Evolutionary conservation across 1,140 invertebrate genomes (phyloP).

Genomic region (Sesamia nonagrioides): DNA sequence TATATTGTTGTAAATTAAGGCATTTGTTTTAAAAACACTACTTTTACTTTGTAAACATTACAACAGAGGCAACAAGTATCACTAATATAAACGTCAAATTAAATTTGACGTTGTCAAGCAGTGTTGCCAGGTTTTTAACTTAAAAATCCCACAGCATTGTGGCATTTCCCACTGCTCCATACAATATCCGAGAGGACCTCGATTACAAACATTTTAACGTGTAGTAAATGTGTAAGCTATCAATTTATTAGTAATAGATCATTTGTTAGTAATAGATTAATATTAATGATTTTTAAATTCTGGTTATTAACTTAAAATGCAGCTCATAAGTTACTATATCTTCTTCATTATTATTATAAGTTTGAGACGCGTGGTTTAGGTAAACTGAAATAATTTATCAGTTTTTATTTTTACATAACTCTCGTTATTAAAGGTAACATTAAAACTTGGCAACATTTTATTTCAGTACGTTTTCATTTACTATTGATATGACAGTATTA

Average conservation of each 20-base stretch:
- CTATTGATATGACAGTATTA: neutral
- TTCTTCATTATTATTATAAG: no score
- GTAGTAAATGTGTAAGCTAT: no score
- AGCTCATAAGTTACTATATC: no score
- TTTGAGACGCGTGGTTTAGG: no score
- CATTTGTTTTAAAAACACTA: conserved; percentile 42
- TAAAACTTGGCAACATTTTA: neutral
- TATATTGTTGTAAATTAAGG: conserved; percentile 40
- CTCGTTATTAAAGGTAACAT: neutral
- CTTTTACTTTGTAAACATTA: conserved; percentile 48
- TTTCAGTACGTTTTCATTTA: neutral
- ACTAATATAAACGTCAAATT: neutral
- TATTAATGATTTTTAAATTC: no score
- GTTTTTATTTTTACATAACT: no score
- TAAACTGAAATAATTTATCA: no score
- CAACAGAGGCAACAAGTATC: conserved; percentile 28
- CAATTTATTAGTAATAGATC: no score
- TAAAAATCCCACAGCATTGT: neutral
- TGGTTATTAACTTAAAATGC: no score
- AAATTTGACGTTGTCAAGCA: conserved; percentile 3
- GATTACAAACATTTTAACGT: no score
- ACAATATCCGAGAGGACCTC: no score
- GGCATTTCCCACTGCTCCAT: neutral
- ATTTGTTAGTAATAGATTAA: no score
- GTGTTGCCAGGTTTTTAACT: neutral